phyloP scores from a whole-genome alignment of 2,113 vertebrate species.

The Ptyas mucosa region DNA sequence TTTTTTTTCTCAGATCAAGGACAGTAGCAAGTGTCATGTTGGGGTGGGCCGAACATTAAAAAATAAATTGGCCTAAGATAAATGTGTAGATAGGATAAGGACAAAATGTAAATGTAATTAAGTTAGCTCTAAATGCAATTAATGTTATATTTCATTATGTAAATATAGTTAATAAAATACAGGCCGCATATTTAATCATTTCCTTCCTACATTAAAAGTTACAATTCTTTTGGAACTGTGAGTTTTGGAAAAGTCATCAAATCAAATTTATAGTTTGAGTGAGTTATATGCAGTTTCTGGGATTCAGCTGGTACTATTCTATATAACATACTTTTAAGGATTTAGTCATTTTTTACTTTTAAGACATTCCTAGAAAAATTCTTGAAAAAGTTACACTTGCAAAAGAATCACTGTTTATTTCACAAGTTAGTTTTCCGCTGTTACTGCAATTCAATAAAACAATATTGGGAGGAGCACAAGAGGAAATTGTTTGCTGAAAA shows the following conservation, averaged over 20 bases:
- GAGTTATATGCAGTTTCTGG: not conserved
- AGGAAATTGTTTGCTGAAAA: constrained; percentile 73
- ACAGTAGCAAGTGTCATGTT: not conserved
- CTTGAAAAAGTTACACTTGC: constrained; percentile 41
- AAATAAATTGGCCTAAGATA: not conserved
- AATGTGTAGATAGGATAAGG: not conserved
- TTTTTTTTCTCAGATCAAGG: not conserved
- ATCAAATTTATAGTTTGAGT: not conserved
- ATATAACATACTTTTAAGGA: not conserved
- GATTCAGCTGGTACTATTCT: not conserved
- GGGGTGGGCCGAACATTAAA: not conserved
- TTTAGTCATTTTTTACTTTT: constrained; percentile 12
- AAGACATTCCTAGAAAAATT: constrained; percentile 52
- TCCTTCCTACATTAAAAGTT: not conserved
- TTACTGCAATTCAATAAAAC: constrained; percentile 32
- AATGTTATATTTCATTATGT: not conserved
- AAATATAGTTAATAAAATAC: not conserved
- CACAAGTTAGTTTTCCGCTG: constrained; percentile 46
- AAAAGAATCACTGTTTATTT: constrained; percentile 55
- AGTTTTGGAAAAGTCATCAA: not conserved
- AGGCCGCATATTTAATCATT: not conserved
- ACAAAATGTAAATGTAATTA: not conserved
- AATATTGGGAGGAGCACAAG: constrained; percentile 56
- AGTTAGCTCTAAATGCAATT: not conserved
- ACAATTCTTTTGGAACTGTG: not conserved